These are phyloP conservation scores for Dipus sagitta DNA, from an alignment of 2,797 vertebrate genomes.

Conservation along the genomic window DNA sequence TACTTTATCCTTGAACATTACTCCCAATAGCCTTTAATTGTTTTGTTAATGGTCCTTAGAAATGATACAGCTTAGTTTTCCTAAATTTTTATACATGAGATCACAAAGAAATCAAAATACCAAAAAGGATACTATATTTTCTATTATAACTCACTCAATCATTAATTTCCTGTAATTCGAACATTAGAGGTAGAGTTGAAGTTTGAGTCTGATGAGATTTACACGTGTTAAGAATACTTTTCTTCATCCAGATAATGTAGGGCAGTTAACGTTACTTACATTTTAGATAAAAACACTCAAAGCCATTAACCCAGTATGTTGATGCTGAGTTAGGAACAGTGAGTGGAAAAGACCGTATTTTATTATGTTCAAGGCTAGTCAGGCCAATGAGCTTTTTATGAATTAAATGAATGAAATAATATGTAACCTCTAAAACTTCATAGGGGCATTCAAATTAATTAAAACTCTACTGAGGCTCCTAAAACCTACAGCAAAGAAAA, in stretches of 20 bases:
- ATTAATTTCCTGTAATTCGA: constrained; percentile 10
- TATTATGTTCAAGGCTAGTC: constrained; percentile 28
- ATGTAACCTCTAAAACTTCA: constrained; percentile 57
- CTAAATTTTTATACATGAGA: constrained; percentile 27
- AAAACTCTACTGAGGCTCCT: constrained; percentile 4
- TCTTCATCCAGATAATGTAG: background rate
- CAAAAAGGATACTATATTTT: constrained; percentile 24
- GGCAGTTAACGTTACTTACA: background rate
- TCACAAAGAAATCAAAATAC: constrained; percentile 24
- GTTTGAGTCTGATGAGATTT: constrained; percentile 23
- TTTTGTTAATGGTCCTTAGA: constrained; percentile 51
- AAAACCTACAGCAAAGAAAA: constrained; percentile 53
- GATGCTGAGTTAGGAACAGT: constrained; percentile 8
- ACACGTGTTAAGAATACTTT: background rate
- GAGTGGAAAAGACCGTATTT: constrained; percentile 20
- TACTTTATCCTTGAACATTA: constrained; percentile 52
- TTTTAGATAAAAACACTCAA: constrained; percentile 36
- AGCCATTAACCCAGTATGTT: background rate
- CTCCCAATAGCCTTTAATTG: constrained; percentile 49
- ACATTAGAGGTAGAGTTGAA: constrained; percentile 23
- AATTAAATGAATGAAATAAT: constrained; percentile 54
- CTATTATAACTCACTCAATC: background rate
- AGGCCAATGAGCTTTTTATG: constrained; percentile 47
- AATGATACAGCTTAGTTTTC: constrained; percentile 47
- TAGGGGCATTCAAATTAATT: background rate